Evolutionary conservation across 2,888 invertebrate genomes (phyloP), one percentile per base, ranked within the genome.

Genomic region (Xestobium rufovillosum): DNA sequence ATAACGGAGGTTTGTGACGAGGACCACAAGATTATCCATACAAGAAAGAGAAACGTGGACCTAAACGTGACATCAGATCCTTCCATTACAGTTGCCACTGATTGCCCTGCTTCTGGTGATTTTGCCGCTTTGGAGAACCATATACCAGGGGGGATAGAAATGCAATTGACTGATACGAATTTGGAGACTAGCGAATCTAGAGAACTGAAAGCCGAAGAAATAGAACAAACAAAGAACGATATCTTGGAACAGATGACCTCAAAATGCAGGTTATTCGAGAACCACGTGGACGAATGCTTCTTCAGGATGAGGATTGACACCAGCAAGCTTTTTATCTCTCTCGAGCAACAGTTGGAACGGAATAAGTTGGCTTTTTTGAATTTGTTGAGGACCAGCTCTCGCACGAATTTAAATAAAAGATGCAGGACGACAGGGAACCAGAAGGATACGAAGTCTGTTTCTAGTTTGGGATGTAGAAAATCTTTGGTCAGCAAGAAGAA

Each of bases 261-360:
- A 6, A n/a, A 19, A 19, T 19, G 23, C 23, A 19, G 23, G 23
- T 8, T 8, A n/a, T 19, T 19, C 23, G 23, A 19, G n/a, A n/a
- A 19, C 23, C n/a, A n/a, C n/a, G n/a, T n/a, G n/a, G n/a, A n/a
- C n/a, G n/a, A n/a, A n/a, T n/a, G n/a, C n/a, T 53, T 53, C 27
- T 53, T 51, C 31, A 42, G 26, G 2, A 26, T 54, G 27, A 38
- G 54, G 27, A 51, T 54, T 6, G 45, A 40, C 14, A 45, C 48
- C 15, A 53, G 51, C 30, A 54, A 53, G 36, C 45, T 51, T 30
- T 54, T 54, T 38, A 53, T 54, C 26, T 46, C 42, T 14, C 39
- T 53, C 35, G 50, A 52, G 13, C 50, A 53, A 14, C n/a, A n/a
- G n/a, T n/a, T 11, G 15, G 11, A 14, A 13, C 15, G 10, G 11